Evolutionary conservation across 2,888 invertebrate species (phyloP), one percentile per base, ranked within the genome.

Genomic region (Ashinkailepas kermadecensis): DNA sequence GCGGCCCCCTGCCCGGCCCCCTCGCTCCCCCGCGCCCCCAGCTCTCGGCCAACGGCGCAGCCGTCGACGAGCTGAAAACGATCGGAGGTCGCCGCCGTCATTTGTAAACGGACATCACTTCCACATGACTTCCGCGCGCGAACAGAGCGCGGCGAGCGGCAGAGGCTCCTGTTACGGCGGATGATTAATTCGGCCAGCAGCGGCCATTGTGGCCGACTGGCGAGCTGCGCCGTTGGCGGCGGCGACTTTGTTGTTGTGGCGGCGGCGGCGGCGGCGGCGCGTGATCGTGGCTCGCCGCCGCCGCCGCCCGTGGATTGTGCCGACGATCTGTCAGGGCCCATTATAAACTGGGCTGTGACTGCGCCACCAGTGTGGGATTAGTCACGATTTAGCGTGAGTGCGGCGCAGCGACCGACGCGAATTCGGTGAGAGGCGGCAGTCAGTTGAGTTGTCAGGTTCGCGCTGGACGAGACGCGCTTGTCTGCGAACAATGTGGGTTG

Each of bases 1-100:
- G 81, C 70, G 18, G 58, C 81, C 70, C 70, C 81, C 80, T 23
- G 83, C 85, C 25, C 84, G 84, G n/a, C 82, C 82, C 64, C 84
- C 82, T 11, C 82, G 84, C 70, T 65, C 82, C 81, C 59, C 80
- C 54, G 25, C 80, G 65, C 67, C 74, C 81, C 81, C 82, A 65
- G 83, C 78, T 54, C 82, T 82, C 25, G 81, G 82, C 13, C n/a
- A 7, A 18, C n/a, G 7, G 65, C 23, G 54, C 54, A 39, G 74
- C 15, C 54, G 18, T 11, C 70, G 70, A 2, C 0, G 13, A 18
- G 9, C 74, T 54, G 74, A 39, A 74, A 54, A 18, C 18, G 74
- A 8, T 7, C 39, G 18, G 54, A 39, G 18, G 74, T 54, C 54
- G 39, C 7, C 18, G 54, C 74, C 74, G 74, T 74, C 74, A 74